Percentiles rank a stretch among this genome's conserved stretches.
These are phyloP conservation scores for Acleris cristana DNA, from an alignment of 2,888 invertebrate genomes.

Conservation along the genomic window DNA sequence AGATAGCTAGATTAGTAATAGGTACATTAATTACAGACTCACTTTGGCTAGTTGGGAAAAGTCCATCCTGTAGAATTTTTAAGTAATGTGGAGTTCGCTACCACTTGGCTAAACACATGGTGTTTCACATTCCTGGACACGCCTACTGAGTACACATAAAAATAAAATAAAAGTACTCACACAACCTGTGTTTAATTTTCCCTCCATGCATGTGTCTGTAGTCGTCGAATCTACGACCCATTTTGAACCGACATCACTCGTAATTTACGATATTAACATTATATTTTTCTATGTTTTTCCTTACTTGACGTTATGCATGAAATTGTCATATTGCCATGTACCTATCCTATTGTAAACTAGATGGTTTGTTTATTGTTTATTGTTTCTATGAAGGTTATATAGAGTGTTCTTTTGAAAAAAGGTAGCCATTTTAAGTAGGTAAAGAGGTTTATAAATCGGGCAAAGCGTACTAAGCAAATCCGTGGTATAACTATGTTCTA, in stretches of 20 bases:
- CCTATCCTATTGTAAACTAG: conserved; percentile 25
- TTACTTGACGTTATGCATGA: not conserved
- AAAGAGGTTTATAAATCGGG: too few relatives aligned
- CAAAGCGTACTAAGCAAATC: too few relatives aligned
- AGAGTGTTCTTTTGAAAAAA: not conserved
- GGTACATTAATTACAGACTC: too few relatives aligned
- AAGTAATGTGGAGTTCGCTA: too few relatives aligned
- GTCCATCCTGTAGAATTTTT: too few relatives aligned
- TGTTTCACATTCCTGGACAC: too few relatives aligned
- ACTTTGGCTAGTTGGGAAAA: too few relatives aligned
- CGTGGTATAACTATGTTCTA: too few relatives aligned
- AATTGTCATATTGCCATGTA: not conserved
- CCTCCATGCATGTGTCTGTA: conserved; percentile 64
- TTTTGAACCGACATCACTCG: conserved; percentile 30
- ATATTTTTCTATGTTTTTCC: conserved; percentile 19
- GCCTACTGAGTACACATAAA: not conserved
- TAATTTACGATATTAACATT: conserved; percentile 20
- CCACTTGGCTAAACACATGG: too few relatives aligned
- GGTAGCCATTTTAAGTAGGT: too few relatives aligned
- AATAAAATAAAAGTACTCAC: conserved; percentile 51
- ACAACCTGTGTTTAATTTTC: conserved; percentile 62
- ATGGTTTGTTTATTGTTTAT: conserved; percentile 16
- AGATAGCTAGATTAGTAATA: too few relatives aligned
- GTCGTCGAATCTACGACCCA: conserved; percentile 33
- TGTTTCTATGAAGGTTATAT: conserved; percentile 4